These are phyloP conservation scores for Datnioides undecimradiatus DNA, from an alignment of 2,113 vertebrate genomes.

Conservation along the genomic window DNA sequence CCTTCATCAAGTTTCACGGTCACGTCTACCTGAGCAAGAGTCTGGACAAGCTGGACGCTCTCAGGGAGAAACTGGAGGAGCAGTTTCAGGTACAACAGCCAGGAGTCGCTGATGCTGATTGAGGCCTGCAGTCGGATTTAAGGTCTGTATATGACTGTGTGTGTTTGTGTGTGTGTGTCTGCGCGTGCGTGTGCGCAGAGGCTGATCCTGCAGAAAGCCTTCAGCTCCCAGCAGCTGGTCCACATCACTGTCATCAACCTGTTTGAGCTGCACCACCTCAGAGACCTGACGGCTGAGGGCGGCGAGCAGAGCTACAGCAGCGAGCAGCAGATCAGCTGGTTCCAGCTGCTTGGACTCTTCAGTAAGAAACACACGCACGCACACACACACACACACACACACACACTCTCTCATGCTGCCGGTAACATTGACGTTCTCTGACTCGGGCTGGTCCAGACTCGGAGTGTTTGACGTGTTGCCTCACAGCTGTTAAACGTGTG, in stretches of 20 bases:
- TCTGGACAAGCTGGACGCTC: conserved; percentile 91
- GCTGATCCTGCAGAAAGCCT: conserved; percentile 95
- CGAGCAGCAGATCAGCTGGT: conserved; percentile 93
- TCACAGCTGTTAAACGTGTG: too few species aligned
- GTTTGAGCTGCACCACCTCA: conserved; percentile 96
- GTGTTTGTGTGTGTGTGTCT: background rate
- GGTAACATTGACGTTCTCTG: too few species aligned
- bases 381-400: conserved; percentile 46
- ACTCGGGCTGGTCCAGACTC: too few species aligned
- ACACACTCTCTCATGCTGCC: background rate
- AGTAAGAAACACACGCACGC: conserved; percentile 83
- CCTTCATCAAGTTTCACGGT: conserved; percentile 99
- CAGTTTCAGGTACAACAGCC: conserved; percentile 95
- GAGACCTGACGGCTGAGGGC: conserved; percentile 90
- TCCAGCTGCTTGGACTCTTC: conserved; percentile 95
- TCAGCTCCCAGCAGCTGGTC: conserved; percentile 98
- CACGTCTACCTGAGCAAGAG: conserved; percentile 97
- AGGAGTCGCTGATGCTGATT: too few species aligned
- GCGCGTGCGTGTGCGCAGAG: conserved; percentile 80
- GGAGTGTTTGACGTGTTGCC: too few species aligned
- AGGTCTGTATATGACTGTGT: background rate
- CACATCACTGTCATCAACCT: conserved; percentile 98
- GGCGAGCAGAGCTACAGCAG: conserved; percentile 87
- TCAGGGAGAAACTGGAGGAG: conserved; percentile 97
- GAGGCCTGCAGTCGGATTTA: fast-evolving